Conservation (phyloP, 2,797 vertebrate species). For the Kryptopterus vitreolus region DNA sequence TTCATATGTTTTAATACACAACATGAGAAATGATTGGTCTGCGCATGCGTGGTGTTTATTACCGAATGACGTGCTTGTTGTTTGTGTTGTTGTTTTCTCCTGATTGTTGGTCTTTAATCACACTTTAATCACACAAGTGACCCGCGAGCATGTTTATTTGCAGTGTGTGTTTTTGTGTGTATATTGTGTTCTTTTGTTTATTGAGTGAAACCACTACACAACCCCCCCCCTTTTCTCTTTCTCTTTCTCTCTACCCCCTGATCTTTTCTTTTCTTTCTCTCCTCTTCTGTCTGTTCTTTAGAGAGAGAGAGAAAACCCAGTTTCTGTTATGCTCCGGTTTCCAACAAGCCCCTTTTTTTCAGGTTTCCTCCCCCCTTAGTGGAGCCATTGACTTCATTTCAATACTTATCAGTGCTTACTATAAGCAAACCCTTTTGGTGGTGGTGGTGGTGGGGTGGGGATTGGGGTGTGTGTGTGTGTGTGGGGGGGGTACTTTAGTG, state of each 20-base stretch:
- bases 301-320: constrained; percentile 2
- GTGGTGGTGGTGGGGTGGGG: not conserved
- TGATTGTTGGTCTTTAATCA: constrained; percentile 10
- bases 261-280: not conserved
- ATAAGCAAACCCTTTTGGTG: constrained; percentile 48
- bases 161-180: constrained; percentile 57
- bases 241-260: not conserved
- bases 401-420: constrained; percentile 52
- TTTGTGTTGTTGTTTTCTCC: not conserved
- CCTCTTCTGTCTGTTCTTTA: constrained; percentile 18
- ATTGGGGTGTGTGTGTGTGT: no score
- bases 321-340: constrained; percentile 33
- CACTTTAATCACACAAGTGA: constrained; percentile 19
- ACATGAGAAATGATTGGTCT: no score
- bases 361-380: not conserved
- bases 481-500: no score
- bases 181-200: constrained; percentile 67
- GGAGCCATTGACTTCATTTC: constrained; percentile 34
- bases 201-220: constrained; percentile 64
- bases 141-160: constrained; percentile 65
- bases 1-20: not conserved
- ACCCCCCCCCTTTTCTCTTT: not conserved
- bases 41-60: no score
- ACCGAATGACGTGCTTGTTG: not conserved
- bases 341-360: not conserved